Evolutionary conservation across 2,888 invertebrate species (phyloP).

Genomic region (Cryptocephalus moraei): DNA sequence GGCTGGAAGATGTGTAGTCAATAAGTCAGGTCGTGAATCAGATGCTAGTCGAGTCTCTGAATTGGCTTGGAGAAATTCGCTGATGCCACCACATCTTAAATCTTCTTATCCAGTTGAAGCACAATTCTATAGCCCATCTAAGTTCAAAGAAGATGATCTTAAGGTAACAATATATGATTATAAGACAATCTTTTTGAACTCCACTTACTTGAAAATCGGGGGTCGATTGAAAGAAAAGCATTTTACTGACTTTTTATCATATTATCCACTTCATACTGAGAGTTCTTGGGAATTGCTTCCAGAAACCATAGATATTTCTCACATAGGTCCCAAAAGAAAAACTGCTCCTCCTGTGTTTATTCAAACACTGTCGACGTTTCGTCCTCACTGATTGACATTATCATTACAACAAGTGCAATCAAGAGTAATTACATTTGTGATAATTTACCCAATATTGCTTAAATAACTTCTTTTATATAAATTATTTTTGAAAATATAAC

Average conservation of each 20-base stretch:
- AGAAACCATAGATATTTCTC: too few species aligned
- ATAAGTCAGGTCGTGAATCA: conserved; percentile 23
- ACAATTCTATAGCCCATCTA: conserved; percentile 48
- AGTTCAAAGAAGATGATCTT: conserved; percentile 54
- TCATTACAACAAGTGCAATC: too few species aligned
- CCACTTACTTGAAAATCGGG: too few species aligned
- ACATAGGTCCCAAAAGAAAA: too few species aligned
- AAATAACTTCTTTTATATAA: too few species aligned
- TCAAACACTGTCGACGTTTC: too few species aligned
- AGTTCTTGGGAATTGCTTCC: too few species aligned
- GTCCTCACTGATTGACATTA: too few species aligned
- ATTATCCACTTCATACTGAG: background rate
- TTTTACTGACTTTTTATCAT: background rate
- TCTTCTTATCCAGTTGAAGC: conserved; percentile 78
- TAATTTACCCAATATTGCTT: too few species aligned
- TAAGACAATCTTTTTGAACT: background rate
- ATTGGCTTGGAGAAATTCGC: conserved; percentile 68
- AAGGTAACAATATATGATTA: conserved; percentile 42
- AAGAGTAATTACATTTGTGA: too few species aligned
- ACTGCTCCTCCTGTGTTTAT: too few species aligned
- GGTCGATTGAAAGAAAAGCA: background rate
- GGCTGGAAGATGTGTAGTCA: conserved; percentile 42
- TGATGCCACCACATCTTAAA: conserved; percentile 75
- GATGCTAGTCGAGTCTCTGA: conserved; percentile 50
- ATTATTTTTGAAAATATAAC: too few species aligned